These are phyloP conservation scores for Stegodyphus mimosarum DNA, from an alignment of 1,140 invertebrate genomes.

Conservation along the genomic window DNA sequence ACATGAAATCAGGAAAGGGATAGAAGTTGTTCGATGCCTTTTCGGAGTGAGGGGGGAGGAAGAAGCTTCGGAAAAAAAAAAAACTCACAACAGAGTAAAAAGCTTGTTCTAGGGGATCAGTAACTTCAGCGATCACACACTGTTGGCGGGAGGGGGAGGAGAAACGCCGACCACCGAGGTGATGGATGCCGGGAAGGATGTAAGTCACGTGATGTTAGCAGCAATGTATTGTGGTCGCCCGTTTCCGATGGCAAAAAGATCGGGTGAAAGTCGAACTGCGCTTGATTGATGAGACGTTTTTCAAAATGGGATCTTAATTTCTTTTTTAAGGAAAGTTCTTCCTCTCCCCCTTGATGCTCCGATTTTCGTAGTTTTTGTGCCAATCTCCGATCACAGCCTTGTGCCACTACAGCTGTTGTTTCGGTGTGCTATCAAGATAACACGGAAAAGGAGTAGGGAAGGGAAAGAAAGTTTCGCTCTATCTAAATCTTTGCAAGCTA, in stretches of 20 bases:
- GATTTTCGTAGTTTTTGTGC: neutral
- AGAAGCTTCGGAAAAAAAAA: too few relatives aligned
- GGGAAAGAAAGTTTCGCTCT: too few relatives aligned
- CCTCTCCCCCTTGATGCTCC: neutral
- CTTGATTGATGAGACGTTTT: neutral
- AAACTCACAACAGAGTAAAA: too few relatives aligned
- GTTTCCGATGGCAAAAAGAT: neutral
- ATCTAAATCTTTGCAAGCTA: too few relatives aligned
- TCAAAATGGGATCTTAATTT: conserved; percentile 1
- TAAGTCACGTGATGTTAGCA: neutral
- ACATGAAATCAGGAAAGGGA: too few relatives aligned
- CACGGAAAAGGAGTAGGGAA: too few relatives aligned
- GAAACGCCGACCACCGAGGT: neutral
- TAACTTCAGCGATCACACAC: too few relatives aligned
- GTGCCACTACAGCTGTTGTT: neutral
- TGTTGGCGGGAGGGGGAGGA: neutral
- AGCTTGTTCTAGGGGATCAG: too few relatives aligned
- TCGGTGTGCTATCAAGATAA: neutral
- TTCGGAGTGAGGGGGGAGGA: too few relatives aligned
- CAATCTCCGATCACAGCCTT: too few relatives aligned
- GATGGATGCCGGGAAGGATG: conserved; percentile 1
- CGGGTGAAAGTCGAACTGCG: neutral
- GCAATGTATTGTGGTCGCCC: neutral
- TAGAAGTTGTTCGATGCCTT: too few relatives aligned
- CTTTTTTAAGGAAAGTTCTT: neutral